A percentile compares a stretch with the other conserved stretches of the same genome.
These are phyloP conservation scores for Endotricha flammealis DNA, from an alignment of 2,888 invertebrate species.

Conservation along the genomic window DNA sequence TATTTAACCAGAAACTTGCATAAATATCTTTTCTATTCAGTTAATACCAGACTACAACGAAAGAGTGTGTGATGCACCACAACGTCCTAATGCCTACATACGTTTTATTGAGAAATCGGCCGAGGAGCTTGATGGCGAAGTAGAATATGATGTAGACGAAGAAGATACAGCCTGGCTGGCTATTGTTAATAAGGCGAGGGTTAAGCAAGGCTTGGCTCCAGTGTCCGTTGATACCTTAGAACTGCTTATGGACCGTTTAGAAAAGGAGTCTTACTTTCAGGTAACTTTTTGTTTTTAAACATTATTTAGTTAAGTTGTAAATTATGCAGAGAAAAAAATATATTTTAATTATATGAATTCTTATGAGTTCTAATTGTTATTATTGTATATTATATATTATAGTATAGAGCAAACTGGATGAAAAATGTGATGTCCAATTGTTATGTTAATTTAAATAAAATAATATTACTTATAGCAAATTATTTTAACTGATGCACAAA, in stretches of 20 bases:
- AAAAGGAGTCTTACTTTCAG: constrained; percentile 98
- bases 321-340: too few species aligned
- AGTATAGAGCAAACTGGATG: too few species aligned
- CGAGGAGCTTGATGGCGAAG: constrained; percentile 95
- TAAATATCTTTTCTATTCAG: constrained; percentile 28
- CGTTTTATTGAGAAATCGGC: constrained; percentile 96
- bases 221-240: constrained; percentile 95
- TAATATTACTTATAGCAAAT: too few species aligned
- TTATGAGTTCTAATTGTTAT: too few species aligned
- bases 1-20: too few species aligned
- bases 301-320: too few species aligned
- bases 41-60: constrained; percentile 85
- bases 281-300: constrained; percentile 49
- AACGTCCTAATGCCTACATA: constrained; percentile 92
- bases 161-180: constrained; percentile 97
- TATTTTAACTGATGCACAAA: too few species aligned
- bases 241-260: constrained; percentile 96
- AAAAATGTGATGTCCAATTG: too few species aligned
- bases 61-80: constrained; percentile 88
- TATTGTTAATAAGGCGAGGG: constrained; percentile 90
- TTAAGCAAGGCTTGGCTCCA: constrained; percentile 82
- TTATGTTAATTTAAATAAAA: too few species aligned
- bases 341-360: too few species aligned
- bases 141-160: constrained; percentile 98
- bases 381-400: too few species aligned